phyloP scores from a whole-genome alignment of 1,140 invertebrate species.

The Stegodyphus dumicola region DNA sequence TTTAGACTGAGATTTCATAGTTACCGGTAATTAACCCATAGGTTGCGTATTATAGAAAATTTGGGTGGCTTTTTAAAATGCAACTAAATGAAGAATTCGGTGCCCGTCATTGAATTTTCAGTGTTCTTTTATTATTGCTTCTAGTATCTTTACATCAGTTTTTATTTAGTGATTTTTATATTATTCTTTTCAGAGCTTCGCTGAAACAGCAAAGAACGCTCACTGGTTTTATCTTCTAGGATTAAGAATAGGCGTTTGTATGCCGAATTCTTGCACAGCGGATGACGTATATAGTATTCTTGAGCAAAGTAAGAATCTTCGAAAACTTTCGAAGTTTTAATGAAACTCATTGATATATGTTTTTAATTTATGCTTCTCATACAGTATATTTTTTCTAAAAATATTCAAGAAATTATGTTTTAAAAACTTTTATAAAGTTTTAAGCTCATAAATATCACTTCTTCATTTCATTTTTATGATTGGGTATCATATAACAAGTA shows the following conservation, averaged over 20 bases:
- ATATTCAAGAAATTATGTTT: no score
- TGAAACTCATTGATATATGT: not conserved
- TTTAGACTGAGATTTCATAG: no score
- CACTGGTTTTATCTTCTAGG: slow-evolving; percentile 47
- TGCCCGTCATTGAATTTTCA: not conserved
- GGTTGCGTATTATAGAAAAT: not conserved
- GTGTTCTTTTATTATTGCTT: not conserved
- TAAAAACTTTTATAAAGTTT: not conserved
- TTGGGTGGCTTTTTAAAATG: not conserved
- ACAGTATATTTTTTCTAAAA: not conserved
- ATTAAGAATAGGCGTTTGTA: slow-evolving; percentile 46
- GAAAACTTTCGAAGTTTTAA: not conserved
- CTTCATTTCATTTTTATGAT: not conserved
- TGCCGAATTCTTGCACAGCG: slow-evolving; percentile 41
- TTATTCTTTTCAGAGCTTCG: slow-evolving; percentile 39
- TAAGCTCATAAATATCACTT: not conserved
- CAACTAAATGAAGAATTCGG: not conserved
- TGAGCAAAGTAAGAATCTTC: slow-evolving; percentile 46
- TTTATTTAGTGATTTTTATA: not conserved
- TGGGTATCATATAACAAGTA: not conserved
- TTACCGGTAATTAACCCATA: no score
- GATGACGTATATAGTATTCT: slow-evolving; percentile 30
- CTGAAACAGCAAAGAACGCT: slow-evolving; percentile 27
- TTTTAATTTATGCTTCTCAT: not conserved
- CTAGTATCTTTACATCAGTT: not conserved